These are phyloP conservation scores for Lamellibrachia luymesi DNA, from an alignment of 1,140 invertebrate species.

Conservation along the genomic window DNA sequence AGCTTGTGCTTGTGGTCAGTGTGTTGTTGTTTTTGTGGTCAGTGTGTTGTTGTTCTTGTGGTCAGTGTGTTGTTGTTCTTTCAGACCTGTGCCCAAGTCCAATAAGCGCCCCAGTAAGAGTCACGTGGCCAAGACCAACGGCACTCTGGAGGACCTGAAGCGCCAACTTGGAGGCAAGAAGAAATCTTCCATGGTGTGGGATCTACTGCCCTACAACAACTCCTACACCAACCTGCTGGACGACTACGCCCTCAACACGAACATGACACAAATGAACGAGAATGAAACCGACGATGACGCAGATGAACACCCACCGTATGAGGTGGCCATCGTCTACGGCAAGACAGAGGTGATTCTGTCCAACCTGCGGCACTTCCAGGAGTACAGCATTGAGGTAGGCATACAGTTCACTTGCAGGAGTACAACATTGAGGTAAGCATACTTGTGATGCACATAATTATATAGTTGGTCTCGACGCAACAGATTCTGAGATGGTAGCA, in stretches of 20 bases:
- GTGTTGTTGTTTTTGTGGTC: background rate
- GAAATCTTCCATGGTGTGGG: background rate
- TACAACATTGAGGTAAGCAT: too few species aligned
- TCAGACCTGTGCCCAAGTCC: background rate
- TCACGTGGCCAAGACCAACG: background rate
- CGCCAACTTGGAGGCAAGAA: background rate
- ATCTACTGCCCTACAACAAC: background rate
- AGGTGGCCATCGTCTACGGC: conserved; percentile 37
- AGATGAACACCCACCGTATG: conserved; percentile 12
- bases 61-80: background rate
- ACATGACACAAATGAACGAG: conserved; percentile 2
- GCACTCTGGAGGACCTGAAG: background rate
- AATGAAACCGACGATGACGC: background rate
- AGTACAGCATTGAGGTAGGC: too few species aligned
- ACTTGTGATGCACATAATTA: too few species aligned
- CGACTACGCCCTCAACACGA: conserved; percentile 8
- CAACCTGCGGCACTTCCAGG: conserved; percentile 58
- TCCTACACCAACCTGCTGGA: conserved; percentile 5
- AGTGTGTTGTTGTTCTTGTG: background rate
- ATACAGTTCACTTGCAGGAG: too few species aligned
- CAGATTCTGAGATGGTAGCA: too few species aligned
- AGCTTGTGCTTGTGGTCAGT: background rate
- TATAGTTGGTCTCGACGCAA: too few species aligned
- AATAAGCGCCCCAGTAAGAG: background rate
- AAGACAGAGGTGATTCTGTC: conserved; percentile 40